Base-by-base conservation (phyloP, 2,888 invertebrate species). In the Netelia virgata region DNA sequence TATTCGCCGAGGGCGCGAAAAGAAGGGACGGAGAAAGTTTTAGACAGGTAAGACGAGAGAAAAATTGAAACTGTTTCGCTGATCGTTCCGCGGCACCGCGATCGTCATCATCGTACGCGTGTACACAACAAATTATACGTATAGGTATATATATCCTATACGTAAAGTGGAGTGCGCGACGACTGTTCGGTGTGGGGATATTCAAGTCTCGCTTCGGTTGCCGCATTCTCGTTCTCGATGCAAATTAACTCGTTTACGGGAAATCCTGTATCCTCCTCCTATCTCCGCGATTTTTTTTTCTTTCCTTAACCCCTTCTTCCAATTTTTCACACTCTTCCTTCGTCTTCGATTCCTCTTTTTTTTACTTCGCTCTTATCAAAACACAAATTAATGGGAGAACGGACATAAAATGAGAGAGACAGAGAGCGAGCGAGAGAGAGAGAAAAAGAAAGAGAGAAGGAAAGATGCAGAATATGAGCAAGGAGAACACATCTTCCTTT, bases 201-300 rank as follows among this genome's bases (percentile, higher is more conserved):
- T 76, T 83, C 23, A 10, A 66, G 83, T 72, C 78, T 80, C 73
- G 77, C 73, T 77, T 73, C 83, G 75, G 70, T 83, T 83, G 72
- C 28, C 79, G 74, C 68, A 66, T 55, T 79, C 70, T 75, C 63
- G 63, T 87, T 89, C 85, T 87, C 87, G 83, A 89, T 89, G 89
- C 88, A 89, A 89, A 89, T 89, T 89, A 89, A 89, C 89, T 88
- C 88, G 89, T 90, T 89, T 86, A 84, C 86, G 76, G 79, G 81
- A 86, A 87, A 90, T 90, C 87, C 86, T 82, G 79, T 28, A 83
- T 86, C 83, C 76, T 59, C 81, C 80, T 72, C 75, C 59, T 64
- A 75, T 68, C 83, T 76, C 72, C 73, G 64, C 61, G 59, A 41
- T 36, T 5, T 57, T 61, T 68, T 75, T 72, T 73, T 73, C 16